Base-by-base conservation (phyloP, 2,888 invertebrate genomes). In the Caprella mutica region DNA sequence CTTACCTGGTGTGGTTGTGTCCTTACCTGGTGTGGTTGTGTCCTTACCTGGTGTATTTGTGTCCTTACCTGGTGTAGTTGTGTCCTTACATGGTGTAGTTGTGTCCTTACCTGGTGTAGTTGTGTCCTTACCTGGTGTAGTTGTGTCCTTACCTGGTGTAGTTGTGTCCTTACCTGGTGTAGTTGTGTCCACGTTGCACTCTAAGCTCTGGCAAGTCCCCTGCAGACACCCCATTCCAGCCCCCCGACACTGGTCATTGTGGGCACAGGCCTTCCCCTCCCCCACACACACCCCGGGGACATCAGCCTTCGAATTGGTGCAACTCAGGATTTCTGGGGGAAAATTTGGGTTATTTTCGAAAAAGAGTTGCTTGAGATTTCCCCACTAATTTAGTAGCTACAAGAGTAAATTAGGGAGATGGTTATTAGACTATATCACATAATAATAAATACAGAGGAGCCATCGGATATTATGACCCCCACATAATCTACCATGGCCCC, bases 171-270 rank as follows among this genome's bases (percentile, higher is more conserved):
- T n/a, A 62, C 62, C 62, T 43, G 62, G 50, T 4, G 19, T n/a
- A 21, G 19, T 26, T 14, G 59, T 33, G 21, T 63, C 50, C 6
- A 52, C 46, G 27, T 59, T 59, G 27, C 62, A 63, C 40, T 63
- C 46, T 3, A 56, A 43, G 26, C 42, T 42, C 23, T 51, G 40
- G 42, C 62, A 63, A 24, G 8, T 14, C 26, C 57, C 59, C 5
- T 55, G 40, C 5, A 55, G 21, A 17, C 62, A 63, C 19, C 57
- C 62, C 29, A 38, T 56, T 21, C 59, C 59, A 5, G 44, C 42
- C 2, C 62, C 62, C 4, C 23, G 33, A 38, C 62, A 63, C 55
- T 48, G 48, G 14, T 35, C 26, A 30, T 39, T 42, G n/a, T 24
- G 27, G 9, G 52, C 42, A 21, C 62, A 63, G 4, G 33, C 44